A percentile compares a stretch with the other conserved stretches of the same genome.
These are phyloP conservation scores for Hoplostethus mediterraneus DNA, from an alignment of 2,797 vertebrate species.

Conservation along the genomic window DNA sequence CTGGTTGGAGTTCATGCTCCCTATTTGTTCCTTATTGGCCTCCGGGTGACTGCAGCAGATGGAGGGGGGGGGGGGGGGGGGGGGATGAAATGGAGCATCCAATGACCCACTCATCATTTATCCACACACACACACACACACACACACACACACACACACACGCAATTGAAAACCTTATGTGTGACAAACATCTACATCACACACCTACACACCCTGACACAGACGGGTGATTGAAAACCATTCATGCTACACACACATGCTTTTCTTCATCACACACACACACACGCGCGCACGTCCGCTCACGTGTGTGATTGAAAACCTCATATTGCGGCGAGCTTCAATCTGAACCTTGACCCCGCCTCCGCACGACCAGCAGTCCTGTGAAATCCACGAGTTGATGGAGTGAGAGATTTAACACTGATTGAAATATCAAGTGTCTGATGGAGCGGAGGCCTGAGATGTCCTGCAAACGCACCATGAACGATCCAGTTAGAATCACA, in stretches of 20 bases:
- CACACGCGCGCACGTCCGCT: neutral
- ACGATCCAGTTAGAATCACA: constrained; percentile 22
- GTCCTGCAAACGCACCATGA: constrained; percentile 19
- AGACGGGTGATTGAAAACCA: constrained; percentile 9
- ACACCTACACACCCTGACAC: neutral
- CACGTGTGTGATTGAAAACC: constrained; percentile 22
- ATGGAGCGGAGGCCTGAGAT: constrained; percentile 15
- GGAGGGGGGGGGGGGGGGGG: neutral
- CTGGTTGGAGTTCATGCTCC: constrained; percentile 31
- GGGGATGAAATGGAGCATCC: neutral
- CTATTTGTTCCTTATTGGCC: constrained; percentile 36
- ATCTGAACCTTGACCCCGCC: constrained; percentile 5
- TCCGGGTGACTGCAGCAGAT: constrained; percentile 20
- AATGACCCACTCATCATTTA: neutral
- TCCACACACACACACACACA: constrained; percentile 6
- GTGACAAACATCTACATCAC: neutral
- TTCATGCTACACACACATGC: neutral
- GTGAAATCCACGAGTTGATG: constrained; percentile 28
- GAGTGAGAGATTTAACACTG: constrained; percentile 25
- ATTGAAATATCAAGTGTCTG: constrained; percentile 30
- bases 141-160: no score
- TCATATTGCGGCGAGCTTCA: neutral
- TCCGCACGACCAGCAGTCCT: neutral
- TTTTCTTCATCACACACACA: neutral
- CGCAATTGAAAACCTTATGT: constrained; percentile 2